These are phyloP conservation scores for Anguilla japonica DNA, from an alignment of 2,113 vertebrate genomes.

Conservation along the genomic window DNA sequence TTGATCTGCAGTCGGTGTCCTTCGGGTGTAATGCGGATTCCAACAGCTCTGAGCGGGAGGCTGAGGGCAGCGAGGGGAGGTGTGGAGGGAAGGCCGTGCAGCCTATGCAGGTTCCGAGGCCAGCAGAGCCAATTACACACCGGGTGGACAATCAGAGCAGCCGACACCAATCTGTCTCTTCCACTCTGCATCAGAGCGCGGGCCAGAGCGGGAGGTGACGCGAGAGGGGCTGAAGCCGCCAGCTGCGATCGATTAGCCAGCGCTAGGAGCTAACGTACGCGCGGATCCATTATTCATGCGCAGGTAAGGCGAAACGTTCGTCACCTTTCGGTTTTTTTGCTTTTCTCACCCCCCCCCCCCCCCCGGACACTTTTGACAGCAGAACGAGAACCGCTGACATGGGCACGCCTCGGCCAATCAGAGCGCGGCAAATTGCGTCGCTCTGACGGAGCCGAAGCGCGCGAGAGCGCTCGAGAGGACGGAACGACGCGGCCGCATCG, in stretches of 20 bases:
- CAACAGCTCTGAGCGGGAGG: slow-evolving; percentile 43
- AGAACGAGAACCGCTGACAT: background rate
- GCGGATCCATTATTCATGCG: background rate
- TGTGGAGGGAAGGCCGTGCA: slow-evolving; percentile 17
- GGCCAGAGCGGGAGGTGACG: background rate
- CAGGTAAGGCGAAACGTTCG: background rate
- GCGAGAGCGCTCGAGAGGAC: slow-evolving; percentile 30
- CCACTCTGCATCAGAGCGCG: background rate
- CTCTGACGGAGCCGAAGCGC: background rate
- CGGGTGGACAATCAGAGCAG: no score
- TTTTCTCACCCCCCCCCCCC: background rate
- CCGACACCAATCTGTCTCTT: background rate
- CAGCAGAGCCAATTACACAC: background rate
- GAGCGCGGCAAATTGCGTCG: background rate
- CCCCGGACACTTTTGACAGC: background rate
- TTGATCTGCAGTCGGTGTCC: background rate
- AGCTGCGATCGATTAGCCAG: background rate
- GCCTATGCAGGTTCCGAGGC: slow-evolving; percentile 12
- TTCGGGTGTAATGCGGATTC: slow-evolving; percentile 25
- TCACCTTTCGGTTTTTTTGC: background rate
- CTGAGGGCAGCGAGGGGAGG: background rate
- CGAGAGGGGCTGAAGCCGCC: background rate
- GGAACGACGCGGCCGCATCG: slow-evolving; percentile 49
- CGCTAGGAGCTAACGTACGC: background rate
- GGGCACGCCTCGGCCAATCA: background rate